These are phyloP conservation scores for Cryptotermes secundus DNA, from an alignment of 1,140 invertebrate species.

Conservation along the genomic window DNA sequence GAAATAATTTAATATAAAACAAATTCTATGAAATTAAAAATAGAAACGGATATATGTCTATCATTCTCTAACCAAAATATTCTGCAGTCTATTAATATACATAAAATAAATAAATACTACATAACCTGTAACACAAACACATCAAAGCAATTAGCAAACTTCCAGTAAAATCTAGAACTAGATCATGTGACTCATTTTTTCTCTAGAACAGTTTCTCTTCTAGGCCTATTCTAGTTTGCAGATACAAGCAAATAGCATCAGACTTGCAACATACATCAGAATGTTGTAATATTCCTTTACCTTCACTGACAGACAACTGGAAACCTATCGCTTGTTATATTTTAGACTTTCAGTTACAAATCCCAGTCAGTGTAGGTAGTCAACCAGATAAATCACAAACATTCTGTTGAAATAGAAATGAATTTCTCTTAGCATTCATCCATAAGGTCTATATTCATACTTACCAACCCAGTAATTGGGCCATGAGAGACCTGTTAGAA, in stretches of 20 bases:
- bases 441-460: background rate
- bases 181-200: background rate
- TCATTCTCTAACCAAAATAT: background rate
- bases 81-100: background rate
- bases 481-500: slow-evolving; percentile 29
- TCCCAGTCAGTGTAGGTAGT: background rate
- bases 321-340: background rate
- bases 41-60: too few relatives aligned
- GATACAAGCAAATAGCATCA: background rate
- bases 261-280: background rate
- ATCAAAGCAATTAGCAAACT: background rate
- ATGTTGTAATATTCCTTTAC: background rate
- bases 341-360: background rate
- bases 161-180: background rate
- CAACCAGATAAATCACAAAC: background rate
- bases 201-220: background rate
- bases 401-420: background rate
- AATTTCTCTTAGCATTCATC: background rate
- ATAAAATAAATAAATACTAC: background rate
- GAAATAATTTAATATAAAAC: too few relatives aligned
- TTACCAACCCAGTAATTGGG: slow-evolving; percentile 29
- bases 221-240: background rate
- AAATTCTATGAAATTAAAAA: too few relatives aligned
- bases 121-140: background rate
- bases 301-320: background rate